Evolutionary conservation across 2,797 vertebrate genomes (phyloP), one percentile per base, ranked within the genome.

Genomic region (Centroberyx gerrardi): DNA sequence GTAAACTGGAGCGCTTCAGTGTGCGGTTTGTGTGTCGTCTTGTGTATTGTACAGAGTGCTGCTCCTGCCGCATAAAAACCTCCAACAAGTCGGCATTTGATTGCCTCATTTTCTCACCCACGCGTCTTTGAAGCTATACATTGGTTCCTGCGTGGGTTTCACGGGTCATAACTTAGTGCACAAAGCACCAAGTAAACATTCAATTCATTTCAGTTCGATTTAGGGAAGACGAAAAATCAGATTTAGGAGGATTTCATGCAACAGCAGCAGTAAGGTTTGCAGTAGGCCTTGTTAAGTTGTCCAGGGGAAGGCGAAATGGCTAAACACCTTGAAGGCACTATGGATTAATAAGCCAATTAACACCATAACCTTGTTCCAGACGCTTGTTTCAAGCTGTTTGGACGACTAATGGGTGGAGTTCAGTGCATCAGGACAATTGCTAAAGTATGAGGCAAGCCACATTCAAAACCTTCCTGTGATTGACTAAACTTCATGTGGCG

Each of bases 261-360:
- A 62, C 38, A 87, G 83, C 65, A 76, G 76, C 65, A 48, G 68
- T 73, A 33, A 40, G 51, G 72, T 76, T 83, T 75, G 38, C 61
- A 17, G 17, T 29, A 53, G 14, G 65, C 55, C 56, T 75, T 65
- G 54, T 58, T 75, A 62, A 63, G 68, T 73, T 60, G 54, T 72
- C 52, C 3, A 49, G 78, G 85, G 71, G 74, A 87, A 90, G 85
- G 88, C 66, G 51, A 78, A 94, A 92, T 85, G 66, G 95, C 88
- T 86, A 77, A 64, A 87, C 83, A 87, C 80, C 80, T 84, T 69
- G 36, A 93, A 93, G 93, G 92, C 93, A 94, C 92, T 75, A 70
- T 22, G 67, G 72, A 88, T 78, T 74, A 66, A 52, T 63, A 62
- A 86, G 85, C 90, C 90, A 86, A 82, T 89, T 86, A 62, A 80